These are phyloP conservation scores for Gulo gulo DNA, from an alignment of 2,113 vertebrate species.

Conservation along the genomic window DNA sequence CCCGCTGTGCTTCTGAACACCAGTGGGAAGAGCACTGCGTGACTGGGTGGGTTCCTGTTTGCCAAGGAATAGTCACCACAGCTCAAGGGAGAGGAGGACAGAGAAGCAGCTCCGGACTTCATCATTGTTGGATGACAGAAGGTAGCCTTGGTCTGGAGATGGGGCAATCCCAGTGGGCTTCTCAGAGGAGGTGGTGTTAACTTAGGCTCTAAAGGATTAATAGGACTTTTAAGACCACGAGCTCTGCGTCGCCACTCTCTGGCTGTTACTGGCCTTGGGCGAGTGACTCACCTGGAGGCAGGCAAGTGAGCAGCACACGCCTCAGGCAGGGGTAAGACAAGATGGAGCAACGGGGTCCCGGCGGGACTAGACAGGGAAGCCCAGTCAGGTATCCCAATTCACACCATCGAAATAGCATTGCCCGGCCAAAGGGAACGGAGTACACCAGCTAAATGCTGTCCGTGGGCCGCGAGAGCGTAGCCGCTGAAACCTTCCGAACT, in stretches of 20 bases:
- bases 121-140: background rate
- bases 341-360: background rate
- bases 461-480: background rate
- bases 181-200: background rate
- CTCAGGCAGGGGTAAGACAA: background rate
- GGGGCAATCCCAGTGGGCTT: background rate
- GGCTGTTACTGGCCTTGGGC: background rate
- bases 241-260: too few species aligned
- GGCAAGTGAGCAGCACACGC: background rate
- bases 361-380: background rate
- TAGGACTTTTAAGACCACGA: background rate
- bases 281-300: background rate
- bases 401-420: accelerated
- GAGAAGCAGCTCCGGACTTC: background rate
- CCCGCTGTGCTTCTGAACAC: accelerated
- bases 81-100: background rate
- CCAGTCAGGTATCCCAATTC: background rate
- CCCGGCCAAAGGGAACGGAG: background rate
- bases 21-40: background rate
- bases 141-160: background rate
- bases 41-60: background rate
- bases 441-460: background rate
- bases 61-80: background rate
- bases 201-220: background rate
- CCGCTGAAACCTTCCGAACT: background rate